Evolutionary conservation across 2,113 vertebrate genomes (phyloP).

Genomic region (Cavia aperea): DNA sequence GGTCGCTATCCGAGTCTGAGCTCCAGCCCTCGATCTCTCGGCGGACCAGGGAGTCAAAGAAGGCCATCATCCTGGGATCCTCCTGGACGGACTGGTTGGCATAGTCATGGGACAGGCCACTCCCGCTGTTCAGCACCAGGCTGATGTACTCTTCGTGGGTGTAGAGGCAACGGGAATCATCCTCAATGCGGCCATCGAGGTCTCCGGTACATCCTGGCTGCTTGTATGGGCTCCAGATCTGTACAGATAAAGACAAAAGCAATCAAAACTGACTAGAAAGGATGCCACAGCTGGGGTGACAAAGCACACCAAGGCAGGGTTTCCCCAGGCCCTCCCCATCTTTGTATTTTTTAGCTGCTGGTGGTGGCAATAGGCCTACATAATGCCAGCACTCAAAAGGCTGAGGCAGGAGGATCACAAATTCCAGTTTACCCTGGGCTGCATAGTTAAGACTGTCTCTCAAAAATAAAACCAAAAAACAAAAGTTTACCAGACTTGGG

Average conservation of each 20-base stretch:
- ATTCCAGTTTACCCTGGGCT: neutral
- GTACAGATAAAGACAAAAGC: conserved; percentile 50
- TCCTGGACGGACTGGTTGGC: conserved; percentile 97
- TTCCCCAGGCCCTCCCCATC: neutral
- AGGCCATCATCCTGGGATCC: conserved; percentile 99
- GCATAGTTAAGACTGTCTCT: neutral
- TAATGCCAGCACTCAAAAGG: neutral
- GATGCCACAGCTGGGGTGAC: neutral
- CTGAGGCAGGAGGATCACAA: neutral
- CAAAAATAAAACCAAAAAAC: neutral
- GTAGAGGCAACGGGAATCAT: conserved; percentile 94
- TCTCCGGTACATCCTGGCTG: conserved; percentile 94
- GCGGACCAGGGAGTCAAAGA: conserved; percentile 97
- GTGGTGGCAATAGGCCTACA: neutral
- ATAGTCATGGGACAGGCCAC: conserved; percentile 95
- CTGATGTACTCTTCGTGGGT: conserved; percentile 98
- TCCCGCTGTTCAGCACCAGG: conserved; percentile 96
- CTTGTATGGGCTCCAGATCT: conserved; percentile 98
- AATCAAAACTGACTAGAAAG: neutral
- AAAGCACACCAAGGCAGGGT: neutral
- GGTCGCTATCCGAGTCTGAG: conserved; percentile 94
- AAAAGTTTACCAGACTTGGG: neutral
- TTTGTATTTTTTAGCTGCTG: neutral
- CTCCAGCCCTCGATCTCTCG: conserved; percentile 98
- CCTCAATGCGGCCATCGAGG: conserved; percentile 91